A percentile compares a stretch with the other conserved stretches of the same genome.
phyloP scores from a whole-genome alignment of 2,797 vertebrate genomes.

The Gobio occitaniae region DNA sequence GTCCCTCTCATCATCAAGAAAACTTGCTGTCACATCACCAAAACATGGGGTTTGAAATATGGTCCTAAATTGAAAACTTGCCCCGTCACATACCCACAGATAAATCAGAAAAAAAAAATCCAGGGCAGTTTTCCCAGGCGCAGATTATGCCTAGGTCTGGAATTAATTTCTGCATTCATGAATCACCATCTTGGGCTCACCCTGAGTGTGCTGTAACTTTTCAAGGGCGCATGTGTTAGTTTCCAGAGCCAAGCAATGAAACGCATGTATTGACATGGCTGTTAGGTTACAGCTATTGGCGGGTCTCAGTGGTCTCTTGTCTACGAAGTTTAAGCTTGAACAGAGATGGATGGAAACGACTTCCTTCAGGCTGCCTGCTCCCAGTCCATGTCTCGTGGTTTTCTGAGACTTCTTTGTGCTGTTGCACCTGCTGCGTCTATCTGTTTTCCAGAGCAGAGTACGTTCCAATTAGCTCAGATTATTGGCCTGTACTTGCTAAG shows the following conservation, averaged over 20 bases:
- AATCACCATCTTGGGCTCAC: constrained; percentile 31
- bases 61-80: background rate
- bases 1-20: background rate
- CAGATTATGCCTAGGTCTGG: constrained; percentile 22
- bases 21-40: background rate
- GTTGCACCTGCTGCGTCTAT: constrained; percentile 59
- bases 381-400: constrained; percentile 37
- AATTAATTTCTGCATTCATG: constrained; percentile 13
- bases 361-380: constrained; percentile 45
- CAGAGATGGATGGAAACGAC: constrained; percentile 52
- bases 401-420: constrained; percentile 61
- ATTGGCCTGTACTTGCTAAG: background rate
- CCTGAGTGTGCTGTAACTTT: background rate
- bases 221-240: background rate
- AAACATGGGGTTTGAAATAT: constrained; percentile 20
- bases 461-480: constrained; percentile 35
- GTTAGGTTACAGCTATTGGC: constrained; percentile 34
- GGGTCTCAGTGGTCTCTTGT: constrained; percentile 55
- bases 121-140: constrained; percentile 1
- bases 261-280: constrained; percentile 27
- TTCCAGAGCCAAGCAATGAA: constrained; percentile 32
- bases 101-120: constrained; percentile 17
- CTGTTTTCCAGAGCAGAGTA: constrained; percentile 9
- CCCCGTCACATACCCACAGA: constrained; percentile 1
- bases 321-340: constrained; percentile 36